These are phyloP conservation scores for Chlorops oryzae DNA, from an alignment of 1,140 invertebrate species.

Conservation along the genomic window DNA sequence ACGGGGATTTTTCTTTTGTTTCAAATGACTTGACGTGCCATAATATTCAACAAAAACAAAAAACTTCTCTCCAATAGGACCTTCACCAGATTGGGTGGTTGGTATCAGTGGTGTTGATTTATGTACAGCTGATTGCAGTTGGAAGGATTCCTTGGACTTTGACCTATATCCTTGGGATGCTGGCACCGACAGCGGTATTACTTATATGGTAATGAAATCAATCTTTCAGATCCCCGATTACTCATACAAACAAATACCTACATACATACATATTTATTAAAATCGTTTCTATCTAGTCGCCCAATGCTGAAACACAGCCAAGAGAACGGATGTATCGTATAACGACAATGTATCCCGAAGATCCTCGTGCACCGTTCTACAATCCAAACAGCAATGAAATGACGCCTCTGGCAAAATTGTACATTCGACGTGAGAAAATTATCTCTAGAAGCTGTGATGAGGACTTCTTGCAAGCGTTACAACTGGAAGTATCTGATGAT, in stretches of 20 bases:
- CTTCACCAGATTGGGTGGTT: constrained; percentile 93
- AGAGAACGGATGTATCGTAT: constrained; percentile 84
- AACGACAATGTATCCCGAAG: constrained; percentile 78
- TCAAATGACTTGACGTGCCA: too few species aligned
- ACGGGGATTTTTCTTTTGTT: background rate
- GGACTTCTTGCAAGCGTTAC: constrained; percentile 54
- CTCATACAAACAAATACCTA: too few species aligned
- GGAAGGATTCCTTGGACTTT: constrained; percentile 70
- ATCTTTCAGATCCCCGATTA: too few species aligned
- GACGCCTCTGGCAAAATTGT: constrained; percentile 72
- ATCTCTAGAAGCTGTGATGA: constrained; percentile 68
- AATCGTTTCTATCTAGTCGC: constrained; percentile 61
- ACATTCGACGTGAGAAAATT: constrained; percentile 65
- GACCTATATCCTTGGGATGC: constrained; percentile 93
- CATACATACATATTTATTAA: too few species aligned
- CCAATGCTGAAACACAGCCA: constrained; percentile 78
- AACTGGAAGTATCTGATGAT: constrained; percentile 64
- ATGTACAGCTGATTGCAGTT: constrained; percentile 82
- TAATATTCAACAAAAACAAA: too few species aligned
- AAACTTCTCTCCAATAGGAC: constrained; percentile 47
- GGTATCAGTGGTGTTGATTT: constrained; percentile 82
- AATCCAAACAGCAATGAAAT: constrained; percentile 67
- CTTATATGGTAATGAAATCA: constrained; percentile 80
- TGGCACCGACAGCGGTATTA: constrained; percentile 87
- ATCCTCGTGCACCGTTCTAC: constrained; percentile 88